Evolutionary conservation across 2,888 invertebrate species (phyloP), one percentile per base, ranked within the genome.

Genomic region (Acanthococcus lagerstroemiae): DNA sequence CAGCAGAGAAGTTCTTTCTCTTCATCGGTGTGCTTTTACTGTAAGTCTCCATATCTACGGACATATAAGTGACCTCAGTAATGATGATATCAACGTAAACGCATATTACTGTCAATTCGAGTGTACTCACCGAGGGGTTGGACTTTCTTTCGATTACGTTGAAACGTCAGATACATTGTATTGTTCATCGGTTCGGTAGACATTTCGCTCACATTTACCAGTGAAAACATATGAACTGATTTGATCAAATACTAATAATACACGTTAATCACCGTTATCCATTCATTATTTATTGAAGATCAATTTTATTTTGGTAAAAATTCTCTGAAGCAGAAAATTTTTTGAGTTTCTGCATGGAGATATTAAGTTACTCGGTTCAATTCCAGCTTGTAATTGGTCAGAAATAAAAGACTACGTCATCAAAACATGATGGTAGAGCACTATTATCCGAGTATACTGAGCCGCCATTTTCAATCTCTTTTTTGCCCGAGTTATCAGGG

Each of bases 1-100:
- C 63, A 4, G 52, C 63, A 2, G 63, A 63, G 24, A 63, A 63
- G 50, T 63, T 63, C 26, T 63, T 63, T 21, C 63, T 50, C 22
- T 63, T 63, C 63, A 63, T 63, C n/a, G 63, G 63, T 24, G 63
- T 44, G 15, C 27, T 21, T 63, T 52, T 63, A 24, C 5, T 22
- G 52, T 24, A 22, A 52, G 15, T 24, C 22, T 52, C 52, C 52
- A 22, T 9, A 5, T 5, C 52, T 24, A 48, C 37, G n/a, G 12
- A 37, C 37, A 37, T 37, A n/a, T n/a, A n/a, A n/a, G n/a, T n/a
- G n/a, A n/a, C n/a, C n/a, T n/a, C n/a, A 9, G 3, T 37, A 37
- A 9, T n/a, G 37, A 37, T 37, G n/a, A n/a, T 37, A 37, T 37
- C 37, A 37, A 37, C 37, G 37, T 37, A 37, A 37, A 37, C 37